Evolutionary conservation across 1,140 invertebrate genomes (phyloP), one percentile per base, ranked within the genome.

Genomic region (Aleiodes sp.): DNA sequence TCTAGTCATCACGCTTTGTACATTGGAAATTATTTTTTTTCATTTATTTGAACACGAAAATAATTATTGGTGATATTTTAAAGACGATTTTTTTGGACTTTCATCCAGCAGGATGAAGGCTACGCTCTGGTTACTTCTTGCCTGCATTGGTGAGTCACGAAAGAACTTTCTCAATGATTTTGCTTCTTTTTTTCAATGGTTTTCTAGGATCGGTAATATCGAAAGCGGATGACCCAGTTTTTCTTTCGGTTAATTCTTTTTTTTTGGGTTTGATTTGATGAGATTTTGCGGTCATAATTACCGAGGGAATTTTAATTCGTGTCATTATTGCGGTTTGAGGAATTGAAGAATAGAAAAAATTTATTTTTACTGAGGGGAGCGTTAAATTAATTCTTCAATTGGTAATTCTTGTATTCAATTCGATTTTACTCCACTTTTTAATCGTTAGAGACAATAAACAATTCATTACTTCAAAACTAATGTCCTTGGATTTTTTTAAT

Each of bases 1-100:
- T 81, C 80, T 82, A 82, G 82, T 84, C 81, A 85, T 82, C 82
- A 80, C 41, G 73, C 63, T 73, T 74, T 74, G 59, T n/a, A n/a
- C 63, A 74, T 66, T 57, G 70, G 29, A 68, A 70, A 73, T 59
- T n/a, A 39, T 65, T 21, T 31, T 59, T 60, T 26, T 31, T 37
- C 26, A 39, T 35, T 26, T 19, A 21, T 12, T 29, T 64, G 14
- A 14, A 65, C 4, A 33, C 14, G 4, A 57, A 65, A 56, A 52
- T 31, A 33, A 14, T 46, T 8, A 24, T 24, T 33, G 52, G 56
- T 10, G 14, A 59, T 59, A n/a, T 31, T 37, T 56, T 6, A 65
- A 35, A 39, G 37, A 59, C 14, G 60, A 72, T 65, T n/a, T n/a
- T 61, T 41, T 8, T 21, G 60, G 16, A 37, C 14, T 21, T 41